Base-by-base conservation (phyloP, 2,113 vertebrate species). In the Gambusia affinis region DNA sequence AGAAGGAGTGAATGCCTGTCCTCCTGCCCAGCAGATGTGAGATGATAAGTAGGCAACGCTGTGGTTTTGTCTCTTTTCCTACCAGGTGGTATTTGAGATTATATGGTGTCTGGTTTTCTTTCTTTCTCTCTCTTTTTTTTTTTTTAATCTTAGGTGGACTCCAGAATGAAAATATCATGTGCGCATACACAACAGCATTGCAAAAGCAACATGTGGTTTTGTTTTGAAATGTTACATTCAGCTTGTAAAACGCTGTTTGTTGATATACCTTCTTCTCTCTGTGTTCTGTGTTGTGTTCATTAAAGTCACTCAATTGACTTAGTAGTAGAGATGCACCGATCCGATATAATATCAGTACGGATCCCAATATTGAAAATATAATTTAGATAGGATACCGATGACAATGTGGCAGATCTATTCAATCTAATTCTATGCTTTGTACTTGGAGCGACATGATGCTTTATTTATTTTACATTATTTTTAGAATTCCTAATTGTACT, bases 21-120 rank as follows among this genome's bases (percentile, higher is more conserved):
- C 61, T 67, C 71, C 64, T 87, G 79, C 62, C 57, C 10, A 4
- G 66, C 81, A 90, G 87, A 89, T 84, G 87, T 78, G 80, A n/a
- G 11, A 42, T 35, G 85, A 84, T 86, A 82, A 82, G 85, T 75
- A 37, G 64, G 17, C 44, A 67, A 31, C 72, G 0, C 69, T 71
- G 72, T 51, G 81, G 73, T 73, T 85, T 83, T 22, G 28, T 67
- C 74, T 85, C 75, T 79, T 14, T 54, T 28, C 29, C 73, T 19
- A 57, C 31, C 73, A 78, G 81, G 79, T 87, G 80, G 30, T 60
- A 47, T 73, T 63, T 67, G 28, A 85, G 78, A 82, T 79, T 72
- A 68, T 19, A 66, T 69, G 3, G 19, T 67, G 62, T 24, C 42
- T 1, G 73, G 73, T 81, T 65, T 8, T 60, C 37, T 64, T n/a